Conservation (phyloP, 1,140 invertebrate genomes). For the Cotesia typhae region DNA sequence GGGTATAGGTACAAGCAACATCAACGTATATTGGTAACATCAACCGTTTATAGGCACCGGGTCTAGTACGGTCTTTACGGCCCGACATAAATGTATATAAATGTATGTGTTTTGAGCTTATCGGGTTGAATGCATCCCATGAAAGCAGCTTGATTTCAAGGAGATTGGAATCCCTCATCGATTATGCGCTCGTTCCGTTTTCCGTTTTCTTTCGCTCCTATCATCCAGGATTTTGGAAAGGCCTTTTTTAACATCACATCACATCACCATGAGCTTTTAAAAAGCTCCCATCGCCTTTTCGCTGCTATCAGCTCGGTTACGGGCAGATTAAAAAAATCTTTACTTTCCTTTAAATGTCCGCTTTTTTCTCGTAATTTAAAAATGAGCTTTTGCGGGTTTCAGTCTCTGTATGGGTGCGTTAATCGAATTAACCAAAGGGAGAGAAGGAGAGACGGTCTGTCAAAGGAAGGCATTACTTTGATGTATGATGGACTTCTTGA, state of each 20-base stretch:
- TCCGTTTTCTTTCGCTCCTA: conserved; percentile 13
- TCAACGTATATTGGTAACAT: too few species aligned
- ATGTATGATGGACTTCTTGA: background rate
- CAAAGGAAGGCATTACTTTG: too few species aligned
- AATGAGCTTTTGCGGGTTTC: background rate
- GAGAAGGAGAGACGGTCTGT: too few species aligned
- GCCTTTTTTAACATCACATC: too few species aligned
- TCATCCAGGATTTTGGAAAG: conserved; percentile 41
- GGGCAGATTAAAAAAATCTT: background rate
- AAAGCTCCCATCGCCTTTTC: too few species aligned
- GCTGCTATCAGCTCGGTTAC: background rate
- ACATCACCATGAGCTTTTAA: too few species aligned
- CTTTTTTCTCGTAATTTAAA: conserved; percentile 1
- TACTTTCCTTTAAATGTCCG: too few species aligned
- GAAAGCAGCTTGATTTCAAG: conserved; percentile 61
- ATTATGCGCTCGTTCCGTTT: conserved; percentile 53
- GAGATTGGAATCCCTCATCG: conserved; percentile 57
- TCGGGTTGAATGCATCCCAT: conserved; percentile 54
- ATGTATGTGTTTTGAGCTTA: conserved; percentile 22
- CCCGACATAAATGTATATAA: too few species aligned
- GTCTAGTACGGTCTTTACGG: too few species aligned
- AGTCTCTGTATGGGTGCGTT: too few species aligned
- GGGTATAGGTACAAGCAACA: background rate
- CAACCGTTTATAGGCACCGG: too few species aligned
- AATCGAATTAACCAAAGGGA: too few species aligned